Conservation (phyloP, 2,113 vertebrate species). For the Dermatemys mawii region DNA sequence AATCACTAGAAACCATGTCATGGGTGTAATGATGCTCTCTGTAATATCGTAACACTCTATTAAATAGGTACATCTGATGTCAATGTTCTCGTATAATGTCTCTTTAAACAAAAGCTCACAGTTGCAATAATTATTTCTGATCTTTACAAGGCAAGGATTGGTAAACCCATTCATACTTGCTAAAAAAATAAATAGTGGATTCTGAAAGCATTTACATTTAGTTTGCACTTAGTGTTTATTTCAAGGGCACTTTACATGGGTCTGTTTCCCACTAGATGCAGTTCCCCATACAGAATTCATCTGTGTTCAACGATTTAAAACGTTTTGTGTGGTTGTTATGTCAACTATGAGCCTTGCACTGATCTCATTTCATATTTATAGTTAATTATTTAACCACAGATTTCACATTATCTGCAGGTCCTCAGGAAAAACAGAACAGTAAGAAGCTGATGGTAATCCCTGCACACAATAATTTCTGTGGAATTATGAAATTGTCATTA, state of each 20-base stretch:
- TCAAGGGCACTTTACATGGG: neutral
- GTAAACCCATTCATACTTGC: too few species aligned
- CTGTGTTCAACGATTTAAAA: constrained; percentile 14
- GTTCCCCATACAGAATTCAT: neutral
- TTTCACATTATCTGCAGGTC: constrained; percentile 49
- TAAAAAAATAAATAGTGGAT: neutral
- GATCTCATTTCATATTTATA: constrained; percentile 48
- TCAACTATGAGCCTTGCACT: constrained; percentile 1
- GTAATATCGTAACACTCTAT: too few species aligned
- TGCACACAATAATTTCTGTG: constrained; percentile 45
- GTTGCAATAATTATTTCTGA: too few species aligned
- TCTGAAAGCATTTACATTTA: neutral
- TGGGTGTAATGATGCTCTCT: too few species aligned
- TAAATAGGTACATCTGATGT: too few species aligned
- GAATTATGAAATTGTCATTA: constrained; percentile 53
- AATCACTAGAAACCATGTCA: too few species aligned
- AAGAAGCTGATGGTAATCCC: constrained; percentile 41
- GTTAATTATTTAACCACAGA: constrained; percentile 29
- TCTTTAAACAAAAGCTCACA: too few species aligned
- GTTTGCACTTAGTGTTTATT: neutral
- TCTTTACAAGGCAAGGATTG: too few species aligned
- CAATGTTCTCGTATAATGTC: too few species aligned
- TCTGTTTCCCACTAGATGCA: neutral
- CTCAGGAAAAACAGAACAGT: constrained; percentile 43
- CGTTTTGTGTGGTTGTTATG: neutral